Conservation (phyloP, 2,888 invertebrate genomes). For the Leucozona laternaria region DNA sequence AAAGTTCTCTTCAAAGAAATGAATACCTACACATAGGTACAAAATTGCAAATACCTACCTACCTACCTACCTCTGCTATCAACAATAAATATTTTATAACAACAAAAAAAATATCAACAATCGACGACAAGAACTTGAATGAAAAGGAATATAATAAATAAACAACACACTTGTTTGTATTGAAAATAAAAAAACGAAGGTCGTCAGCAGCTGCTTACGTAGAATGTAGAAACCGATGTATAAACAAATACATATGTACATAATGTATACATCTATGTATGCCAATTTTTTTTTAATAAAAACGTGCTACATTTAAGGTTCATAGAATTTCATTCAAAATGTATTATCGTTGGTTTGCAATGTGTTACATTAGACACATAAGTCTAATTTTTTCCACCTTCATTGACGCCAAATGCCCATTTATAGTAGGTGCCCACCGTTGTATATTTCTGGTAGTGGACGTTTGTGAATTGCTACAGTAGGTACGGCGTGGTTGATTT, state of each 20-base stretch:
- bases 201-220: slow-evolving; percentile 51
- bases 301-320: slow-evolving; percentile 36
- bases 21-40: no score
- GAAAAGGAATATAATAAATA: slow-evolving; percentile 32
- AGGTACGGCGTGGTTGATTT: no score
- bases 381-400: slow-evolving; percentile 47
- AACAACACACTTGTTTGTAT: slow-evolving; percentile 24
- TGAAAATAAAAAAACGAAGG: slow-evolving; percentile 49
- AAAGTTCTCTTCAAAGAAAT: neutral
- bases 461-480: no score
- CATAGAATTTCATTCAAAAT: neutral
- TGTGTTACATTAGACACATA: slow-evolving; percentile 42
- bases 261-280: neutral
- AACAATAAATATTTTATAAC: slow-evolving; percentile 22
- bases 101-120: slow-evolving; percentile 12
- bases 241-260: neutral
- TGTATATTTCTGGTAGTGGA: no score
- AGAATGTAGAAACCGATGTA: neutral
- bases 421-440: neutral
- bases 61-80: neutral
- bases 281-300: neutral
- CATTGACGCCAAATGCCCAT: neutral
- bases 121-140: slow-evolving; percentile 10
- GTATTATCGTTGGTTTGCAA: slow-evolving; percentile 38
- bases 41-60: neutral